These are phyloP conservation scores for Synergus laeviventris DNA, from an alignment of 2,888 invertebrate genomes.

Conservation along the genomic window DNA sequence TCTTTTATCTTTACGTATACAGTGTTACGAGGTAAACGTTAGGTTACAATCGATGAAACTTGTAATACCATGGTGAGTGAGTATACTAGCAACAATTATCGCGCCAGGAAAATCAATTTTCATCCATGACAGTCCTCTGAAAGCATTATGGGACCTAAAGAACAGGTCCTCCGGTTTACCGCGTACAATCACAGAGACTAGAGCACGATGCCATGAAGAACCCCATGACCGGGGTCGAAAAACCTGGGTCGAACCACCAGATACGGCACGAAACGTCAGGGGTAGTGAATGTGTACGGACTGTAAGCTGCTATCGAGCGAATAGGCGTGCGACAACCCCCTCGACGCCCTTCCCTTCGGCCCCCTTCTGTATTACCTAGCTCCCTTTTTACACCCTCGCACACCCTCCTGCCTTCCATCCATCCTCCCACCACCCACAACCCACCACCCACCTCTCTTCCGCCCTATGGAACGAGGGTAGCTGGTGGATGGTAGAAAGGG, in stretches of 20 bases:
- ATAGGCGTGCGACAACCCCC: conserved; percentile 71
- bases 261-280: conserved; percentile 58
- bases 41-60: conserved; percentile 72
- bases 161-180: conserved; percentile 41
- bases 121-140: conserved; percentile 39
- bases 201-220: conserved; percentile 45
- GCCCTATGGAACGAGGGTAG: conserved; percentile 42
- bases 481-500: conserved; percentile 55
- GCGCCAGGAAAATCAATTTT: conserved; percentile 71
- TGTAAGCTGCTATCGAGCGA: conserved; percentile 75
- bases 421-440: conserved; percentile 48
- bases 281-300: conserved; percentile 69
- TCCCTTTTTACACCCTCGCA: conserved; percentile 46
- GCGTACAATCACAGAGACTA: not conserved
- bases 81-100: conserved; percentile 59
- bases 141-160: conserved; percentile 10
- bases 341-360: conserved; percentile 60
- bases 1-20: not conserved
- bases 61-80: conserved; percentile 58
- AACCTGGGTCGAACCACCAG: conserved; percentile 51
- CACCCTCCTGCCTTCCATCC: conserved; percentile 51
- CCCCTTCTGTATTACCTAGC: conserved; percentile 53
- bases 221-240: conserved; percentile 56
- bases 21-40: conserved; percentile 48
- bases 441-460: conserved; percentile 54